Evolutionary conservation across 2,113 vertebrate genomes (phyloP).

Genomic region (Polypterus senegalus): DNA sequence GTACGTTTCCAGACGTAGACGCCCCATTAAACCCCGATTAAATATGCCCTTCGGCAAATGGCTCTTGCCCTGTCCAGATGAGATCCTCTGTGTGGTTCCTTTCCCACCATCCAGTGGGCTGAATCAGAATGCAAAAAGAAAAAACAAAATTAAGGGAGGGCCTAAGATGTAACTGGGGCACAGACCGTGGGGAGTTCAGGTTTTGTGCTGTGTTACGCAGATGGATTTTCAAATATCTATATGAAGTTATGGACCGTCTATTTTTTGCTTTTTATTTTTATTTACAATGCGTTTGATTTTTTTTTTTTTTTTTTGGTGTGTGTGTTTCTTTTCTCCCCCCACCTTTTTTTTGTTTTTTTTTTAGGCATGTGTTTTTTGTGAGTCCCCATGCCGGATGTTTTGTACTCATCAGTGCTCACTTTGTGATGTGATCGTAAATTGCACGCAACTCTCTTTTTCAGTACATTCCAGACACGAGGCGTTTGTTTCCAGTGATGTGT

Average conservation of each 20-base stretch:
- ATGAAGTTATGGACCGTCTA: constrained; percentile 26
- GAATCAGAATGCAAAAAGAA: constrained; percentile 21
- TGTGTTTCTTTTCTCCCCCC: background rate
- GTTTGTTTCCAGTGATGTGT: constrained; percentile 29
- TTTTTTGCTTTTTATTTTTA: constrained; percentile 31
- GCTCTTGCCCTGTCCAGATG: background rate
- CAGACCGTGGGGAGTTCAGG: constrained; percentile 24
- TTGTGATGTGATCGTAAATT: constrained; percentile 17
- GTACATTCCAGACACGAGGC: constrained; percentile 66
- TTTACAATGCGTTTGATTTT: constrained; percentile 26
- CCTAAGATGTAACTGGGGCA: constrained; percentile 1
- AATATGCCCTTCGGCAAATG: constrained; percentile 3
- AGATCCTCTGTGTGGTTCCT: constrained; percentile 25
- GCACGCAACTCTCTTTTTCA: constrained; percentile 29
- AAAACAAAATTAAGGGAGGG: constrained; percentile 13
- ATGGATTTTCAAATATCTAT: constrained; percentile 33
- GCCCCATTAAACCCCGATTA: constrained; percentile 39
- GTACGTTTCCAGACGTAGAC: constrained; percentile 45
- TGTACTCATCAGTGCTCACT: constrained; percentile 26
- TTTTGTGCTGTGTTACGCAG: constrained; percentile 44
- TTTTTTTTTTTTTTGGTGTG: constrained; percentile 25
- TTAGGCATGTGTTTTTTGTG: constrained; percentile 1
- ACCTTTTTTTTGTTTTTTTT: background rate
- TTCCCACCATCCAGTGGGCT: constrained; percentile 24
- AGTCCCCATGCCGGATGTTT: constrained; percentile 19